These are phyloP conservation scores for Choloepus hoffmanni DNA, from an alignment of 2,113 vertebrate species.

Conservation along the genomic window DNA sequence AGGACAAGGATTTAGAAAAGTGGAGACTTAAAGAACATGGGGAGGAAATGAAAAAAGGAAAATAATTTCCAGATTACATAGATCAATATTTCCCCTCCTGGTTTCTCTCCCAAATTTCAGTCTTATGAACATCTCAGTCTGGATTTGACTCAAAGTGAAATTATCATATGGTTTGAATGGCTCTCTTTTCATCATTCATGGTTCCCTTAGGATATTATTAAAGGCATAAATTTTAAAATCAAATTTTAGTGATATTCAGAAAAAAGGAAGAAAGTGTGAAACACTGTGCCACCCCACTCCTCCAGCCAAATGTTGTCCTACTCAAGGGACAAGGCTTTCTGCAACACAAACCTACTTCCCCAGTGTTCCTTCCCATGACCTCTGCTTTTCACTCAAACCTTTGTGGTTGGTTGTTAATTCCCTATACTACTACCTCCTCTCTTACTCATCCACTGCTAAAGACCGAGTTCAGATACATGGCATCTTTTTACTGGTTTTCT, in stretches of 20 bases:
- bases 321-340: neutral
- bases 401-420: neutral
- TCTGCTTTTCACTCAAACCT: neutral
- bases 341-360: neutral
- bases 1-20: neutral
- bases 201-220: neutral
- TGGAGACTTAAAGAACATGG: neutral
- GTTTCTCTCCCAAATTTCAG: neutral
- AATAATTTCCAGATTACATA: neutral
- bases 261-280: neutral
- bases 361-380: neutral
- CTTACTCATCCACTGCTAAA: neutral
- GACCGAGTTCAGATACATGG: neutral
- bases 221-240: neutral
- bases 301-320: neutral
- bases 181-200: neutral
- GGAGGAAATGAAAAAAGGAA: neutral
- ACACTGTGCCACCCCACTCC: neutral
- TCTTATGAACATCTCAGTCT: neutral
- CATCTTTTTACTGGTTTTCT: neutral
- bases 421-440: neutral
- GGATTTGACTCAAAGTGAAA: neutral
- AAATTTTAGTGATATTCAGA: neutral
- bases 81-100: neutral
- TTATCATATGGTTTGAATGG: too few relatives aligned